Base-by-base conservation (phyloP, 1,140 invertebrate species). In the Oscheius sp. region DNA sequence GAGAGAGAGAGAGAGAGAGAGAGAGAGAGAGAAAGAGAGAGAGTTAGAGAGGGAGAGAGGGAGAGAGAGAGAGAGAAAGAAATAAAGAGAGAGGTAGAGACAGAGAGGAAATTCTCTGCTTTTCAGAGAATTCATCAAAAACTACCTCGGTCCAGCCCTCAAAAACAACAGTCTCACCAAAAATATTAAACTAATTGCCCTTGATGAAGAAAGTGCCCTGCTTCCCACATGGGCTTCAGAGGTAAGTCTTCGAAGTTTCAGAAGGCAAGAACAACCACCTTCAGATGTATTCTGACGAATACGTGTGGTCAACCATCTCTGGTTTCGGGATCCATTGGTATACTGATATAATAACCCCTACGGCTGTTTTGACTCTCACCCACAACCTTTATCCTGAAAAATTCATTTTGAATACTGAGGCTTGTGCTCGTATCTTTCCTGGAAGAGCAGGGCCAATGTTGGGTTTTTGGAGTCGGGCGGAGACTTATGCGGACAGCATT, bases 301-400 rank as follows among this genome's bases (percentile, higher is more conserved):
- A n/a, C n/a, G n/a, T n/a, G n/a, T n/a, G n/a, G n/a, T n/a, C n/a
- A n/a, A n/a, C n/a, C 82, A 86, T 93, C 18, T 89, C 90, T 82
- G 92, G 92, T 15, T 86, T 93, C 3, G 92, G 87, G 1, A 87
- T 93, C 1, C 93, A 94, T 82, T 94, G 90, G 90, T 94, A 90
- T 77, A 29, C 80, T 38, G 90, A 93, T 84, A 78, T 79, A 0
- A 31, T 89, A 0, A 81, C 88, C 10, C 85, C 75, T 15, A 42
- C 88, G 0, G 70, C 75, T 3, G 63, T 89, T 0, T 80, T 93
- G 0, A 85, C 88, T 45, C 46, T 81, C 2, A 88, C 88, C 1
- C 89, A 90, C 79, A 76, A 86, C 10, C 78, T 85, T 4, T 88
- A 89, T 82, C 91, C 91, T 0, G 86, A 91, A 42, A 90, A 91